phyloP scores from a whole-genome alignment of 2,797 vertebrate species.

The Erethizon dorsatum region DNA sequence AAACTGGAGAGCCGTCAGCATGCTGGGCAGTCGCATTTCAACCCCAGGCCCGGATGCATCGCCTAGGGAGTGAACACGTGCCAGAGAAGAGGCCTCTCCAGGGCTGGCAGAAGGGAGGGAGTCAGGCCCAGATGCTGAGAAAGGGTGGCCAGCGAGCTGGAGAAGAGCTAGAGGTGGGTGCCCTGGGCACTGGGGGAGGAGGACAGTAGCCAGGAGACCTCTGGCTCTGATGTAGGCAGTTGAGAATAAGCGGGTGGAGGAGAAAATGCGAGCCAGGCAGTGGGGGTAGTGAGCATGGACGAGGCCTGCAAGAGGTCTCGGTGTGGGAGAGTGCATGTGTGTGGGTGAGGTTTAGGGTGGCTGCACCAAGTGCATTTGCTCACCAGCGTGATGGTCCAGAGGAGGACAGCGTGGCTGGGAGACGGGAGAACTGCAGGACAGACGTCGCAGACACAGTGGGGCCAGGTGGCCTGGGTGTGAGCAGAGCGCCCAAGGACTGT shows the following conservation, averaged over 20 bases:
- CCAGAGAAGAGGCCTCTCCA: background rate
- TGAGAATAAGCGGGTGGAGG: background rate
- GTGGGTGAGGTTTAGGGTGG: background rate
- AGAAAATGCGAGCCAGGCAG: background rate
- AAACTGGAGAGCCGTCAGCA: background rate
- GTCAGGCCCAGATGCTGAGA: background rate
- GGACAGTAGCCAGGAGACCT: background rate
- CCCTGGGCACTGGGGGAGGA: background rate
- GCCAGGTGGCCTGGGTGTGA: background rate
- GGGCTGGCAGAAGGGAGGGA: background rate
- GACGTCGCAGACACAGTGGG: background rate
- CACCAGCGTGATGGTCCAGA: background rate
- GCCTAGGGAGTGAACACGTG: background rate
- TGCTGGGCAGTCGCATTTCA: background rate
- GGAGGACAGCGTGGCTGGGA: background rate
- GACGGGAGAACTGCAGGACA: background rate
- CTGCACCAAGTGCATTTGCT: background rate
- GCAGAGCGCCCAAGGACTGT: background rate
- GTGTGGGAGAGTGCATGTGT: background rate
- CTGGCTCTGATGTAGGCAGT: background rate
- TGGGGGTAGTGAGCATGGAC: background rate
- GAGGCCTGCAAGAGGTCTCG: background rate
- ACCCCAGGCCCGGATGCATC: background rate
- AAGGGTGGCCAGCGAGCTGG: background rate
- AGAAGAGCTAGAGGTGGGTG: background rate